Evolutionary conservation across 2,797 vertebrate species (phyloP), one percentile per base, ranked within the genome.

Genomic region (Trichosurus vulpecula): DNA sequence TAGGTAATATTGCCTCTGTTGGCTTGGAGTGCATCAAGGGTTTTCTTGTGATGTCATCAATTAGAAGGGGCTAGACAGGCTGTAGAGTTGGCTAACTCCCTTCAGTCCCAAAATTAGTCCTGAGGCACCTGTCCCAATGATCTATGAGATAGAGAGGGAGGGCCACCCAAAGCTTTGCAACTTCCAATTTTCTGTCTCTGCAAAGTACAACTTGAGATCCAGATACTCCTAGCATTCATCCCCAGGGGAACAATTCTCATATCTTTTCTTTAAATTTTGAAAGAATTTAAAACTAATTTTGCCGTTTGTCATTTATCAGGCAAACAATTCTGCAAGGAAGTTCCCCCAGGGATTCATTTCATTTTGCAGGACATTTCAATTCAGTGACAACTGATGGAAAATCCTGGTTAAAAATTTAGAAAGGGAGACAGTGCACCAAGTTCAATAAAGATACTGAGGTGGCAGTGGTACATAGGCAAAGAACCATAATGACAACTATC

Each of bases 321-420:
- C 6, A 95, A 97, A 91, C 16, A 56, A 61, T 94, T 97, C 51
- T 97, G 31, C 55, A 54, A 93, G 29, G 13, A 54, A 95, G 91
- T 95, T 54, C 91, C 54, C 52, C 0, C 29, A 94, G 96, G 96
- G 56, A 0, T 96, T 81, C 87, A 93, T 96, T 97, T 96, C 91
- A 90, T 47, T 92, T 94, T 95, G 93, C 91, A 95, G 52, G 54
- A 93, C 92, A 95, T 52, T 97, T 55, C 27, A 87, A 66, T 51
- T 95, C 30, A 94, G 35, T 66, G 91, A 66, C 81, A 97, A 93
- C 94, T 98, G 93, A 95, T 95, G 89, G 94, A 96, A 97, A 54
- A 92, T 57, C 92, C 92, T 2, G 41, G 29, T 55, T 96, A 30
- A 55, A 27, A 41, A 92, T 97, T 92, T 94, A 1, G 30, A 52